phyloP scores from a whole-genome alignment of 2,113 vertebrate genomes.

The Tupaia tana region DNA sequence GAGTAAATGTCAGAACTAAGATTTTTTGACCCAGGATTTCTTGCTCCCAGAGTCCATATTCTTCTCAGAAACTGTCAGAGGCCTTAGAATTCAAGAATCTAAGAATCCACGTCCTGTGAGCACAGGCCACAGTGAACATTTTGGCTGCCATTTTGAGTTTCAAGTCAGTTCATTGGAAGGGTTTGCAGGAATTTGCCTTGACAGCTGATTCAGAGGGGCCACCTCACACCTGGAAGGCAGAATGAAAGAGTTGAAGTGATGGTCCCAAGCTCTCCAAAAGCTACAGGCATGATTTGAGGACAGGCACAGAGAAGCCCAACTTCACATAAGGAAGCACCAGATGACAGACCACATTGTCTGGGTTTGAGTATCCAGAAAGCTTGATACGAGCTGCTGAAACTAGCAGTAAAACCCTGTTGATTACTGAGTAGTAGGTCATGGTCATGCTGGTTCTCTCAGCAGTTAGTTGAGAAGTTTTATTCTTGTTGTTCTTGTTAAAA shows the following conservation, averaged over 20 bases:
- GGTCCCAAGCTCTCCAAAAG: no score
- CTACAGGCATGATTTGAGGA: accelerated
- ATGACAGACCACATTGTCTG: neutral
- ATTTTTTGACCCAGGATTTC: neutral
- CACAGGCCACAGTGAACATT: neutral
- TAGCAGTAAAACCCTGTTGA: neutral
- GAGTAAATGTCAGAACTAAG: neutral
- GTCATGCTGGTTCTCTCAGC: neutral
- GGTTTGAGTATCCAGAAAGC: neutral
- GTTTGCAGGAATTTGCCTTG: neutral
- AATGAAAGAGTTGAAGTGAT: neutral
- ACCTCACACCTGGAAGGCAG: neutral
- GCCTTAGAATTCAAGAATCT: neutral
- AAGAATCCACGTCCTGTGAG: neutral
- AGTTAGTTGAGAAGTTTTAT: neutral
- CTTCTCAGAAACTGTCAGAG: neutral
- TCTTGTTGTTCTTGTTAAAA: neutral
- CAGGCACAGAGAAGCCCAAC: neutral
- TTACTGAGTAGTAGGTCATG: neutral
- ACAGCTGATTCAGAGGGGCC: neutral
- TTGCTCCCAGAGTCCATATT: neutral
- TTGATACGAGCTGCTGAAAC: neutral
- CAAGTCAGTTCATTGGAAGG: neutral
- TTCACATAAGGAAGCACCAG: no score
- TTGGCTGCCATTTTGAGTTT: neutral